Conservation (phyloP, 2,113 vertebrate genomes). For the Otolemur garnettii region DNA sequence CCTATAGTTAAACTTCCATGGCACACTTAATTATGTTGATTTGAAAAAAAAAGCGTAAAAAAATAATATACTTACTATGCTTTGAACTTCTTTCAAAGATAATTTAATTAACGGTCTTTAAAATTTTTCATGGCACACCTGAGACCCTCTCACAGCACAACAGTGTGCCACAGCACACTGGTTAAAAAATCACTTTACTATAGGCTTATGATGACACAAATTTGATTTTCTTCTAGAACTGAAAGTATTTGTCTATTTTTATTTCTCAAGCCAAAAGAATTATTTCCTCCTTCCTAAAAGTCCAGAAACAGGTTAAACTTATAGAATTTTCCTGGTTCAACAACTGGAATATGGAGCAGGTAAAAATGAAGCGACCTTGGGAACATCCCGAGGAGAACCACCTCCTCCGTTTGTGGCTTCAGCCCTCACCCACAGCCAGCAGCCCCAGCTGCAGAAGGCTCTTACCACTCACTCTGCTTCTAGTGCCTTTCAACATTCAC, state of each 20-base stretch:
- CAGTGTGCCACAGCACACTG: too few relatives aligned
- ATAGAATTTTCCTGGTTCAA: not conserved
- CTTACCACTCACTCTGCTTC: not conserved
- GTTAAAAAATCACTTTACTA: too few relatives aligned
- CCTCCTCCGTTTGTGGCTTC: not conserved
- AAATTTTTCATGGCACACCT: too few relatives aligned
- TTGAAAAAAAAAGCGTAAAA: too few relatives aligned
- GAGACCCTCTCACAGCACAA: too few relatives aligned
- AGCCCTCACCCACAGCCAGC: too few relatives aligned
- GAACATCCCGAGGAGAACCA: not conserved
- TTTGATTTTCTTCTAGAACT: conserved; percentile 10
- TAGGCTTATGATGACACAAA: not conserved
- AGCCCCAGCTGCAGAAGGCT: not conserved
- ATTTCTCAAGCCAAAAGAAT: not conserved
- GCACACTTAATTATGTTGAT: too few relatives aligned
- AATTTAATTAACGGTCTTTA: too few relatives aligned
- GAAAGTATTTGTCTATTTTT: not conserved
- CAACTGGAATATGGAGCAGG: not conserved
- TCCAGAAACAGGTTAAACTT: not conserved
- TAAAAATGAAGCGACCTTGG: not conserved
- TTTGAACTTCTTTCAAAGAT: too few relatives aligned
- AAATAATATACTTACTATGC: too few relatives aligned
- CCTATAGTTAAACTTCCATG: too few relatives aligned
- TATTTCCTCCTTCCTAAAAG: not conserved
- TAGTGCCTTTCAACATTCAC: not conserved